phyloP scores from a whole-genome alignment of 2,113 vertebrate genomes.

The Notothenia rossii region DNA sequence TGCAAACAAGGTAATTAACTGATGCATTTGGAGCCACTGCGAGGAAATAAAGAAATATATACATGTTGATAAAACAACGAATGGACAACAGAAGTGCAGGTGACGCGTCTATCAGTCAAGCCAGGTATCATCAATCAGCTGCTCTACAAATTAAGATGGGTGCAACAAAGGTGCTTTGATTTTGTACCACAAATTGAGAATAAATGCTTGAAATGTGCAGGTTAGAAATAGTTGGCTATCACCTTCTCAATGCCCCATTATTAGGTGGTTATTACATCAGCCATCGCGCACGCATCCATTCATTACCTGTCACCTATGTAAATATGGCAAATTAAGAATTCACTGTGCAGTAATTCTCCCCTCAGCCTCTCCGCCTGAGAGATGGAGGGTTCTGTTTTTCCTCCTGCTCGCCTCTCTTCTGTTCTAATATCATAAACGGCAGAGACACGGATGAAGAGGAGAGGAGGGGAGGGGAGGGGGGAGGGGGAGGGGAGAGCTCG shows the following conservation, averaged over 20 bases:
- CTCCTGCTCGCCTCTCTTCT: slow-evolving; percentile 36
- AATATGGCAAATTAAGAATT: slow-evolving; percentile 40
- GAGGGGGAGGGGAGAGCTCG: slow-evolving; percentile 39
- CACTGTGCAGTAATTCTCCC: slow-evolving; percentile 11
- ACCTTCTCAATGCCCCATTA: slow-evolving; percentile 23
- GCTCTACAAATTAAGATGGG: slow-evolving; percentile 61
- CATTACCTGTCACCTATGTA: slow-evolving; percentile 48
- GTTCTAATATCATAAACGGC: slow-evolving; percentile 58
- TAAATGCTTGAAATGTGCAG: slow-evolving; percentile 37
- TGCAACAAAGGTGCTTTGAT: slow-evolving; percentile 45
- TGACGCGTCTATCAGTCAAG: slow-evolving; percentile 58
- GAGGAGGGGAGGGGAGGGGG: slow-evolving; percentile 16
- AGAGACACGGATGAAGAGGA: slow-evolving; percentile 34
- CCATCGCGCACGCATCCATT: slow-evolving; percentile 34
- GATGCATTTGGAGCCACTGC: not conserved
- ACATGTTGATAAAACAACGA: slow-evolving; percentile 15
- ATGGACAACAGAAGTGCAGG: slow-evolving; percentile 12
- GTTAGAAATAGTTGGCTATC: slow-evolving; percentile 40
- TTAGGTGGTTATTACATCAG: slow-evolving; percentile 31
- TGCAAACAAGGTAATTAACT: slow-evolving; percentile 38
- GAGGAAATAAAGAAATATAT: not conserved
- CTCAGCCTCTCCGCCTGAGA: slow-evolving; percentile 1
- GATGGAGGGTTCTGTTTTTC: slow-evolving; percentile 8
- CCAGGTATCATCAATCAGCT: slow-evolving; percentile 59
- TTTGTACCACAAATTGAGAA: slow-evolving; percentile 33